Conservation (phyloP, 2,888 invertebrate species). For the Falcaria lacertinaria region DNA sequence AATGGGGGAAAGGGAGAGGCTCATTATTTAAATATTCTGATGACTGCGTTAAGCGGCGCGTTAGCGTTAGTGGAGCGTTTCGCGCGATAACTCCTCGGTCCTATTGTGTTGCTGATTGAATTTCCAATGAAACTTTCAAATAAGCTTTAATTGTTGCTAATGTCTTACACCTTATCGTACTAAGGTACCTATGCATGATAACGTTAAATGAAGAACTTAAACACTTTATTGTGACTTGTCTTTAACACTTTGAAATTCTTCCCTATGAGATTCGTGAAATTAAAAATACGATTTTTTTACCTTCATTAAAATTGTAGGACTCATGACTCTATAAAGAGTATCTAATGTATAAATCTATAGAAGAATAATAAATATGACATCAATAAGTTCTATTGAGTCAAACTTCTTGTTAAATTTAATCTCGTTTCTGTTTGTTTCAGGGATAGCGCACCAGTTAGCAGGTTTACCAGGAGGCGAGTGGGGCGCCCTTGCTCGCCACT, state of each 20-base stretch:
- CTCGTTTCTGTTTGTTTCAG: slow-evolving; percentile 48
- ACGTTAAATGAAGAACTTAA: no score
- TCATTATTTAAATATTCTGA: slow-evolving; percentile 75
- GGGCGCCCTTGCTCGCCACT: slow-evolving; percentile 83
- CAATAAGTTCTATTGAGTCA: neutral
- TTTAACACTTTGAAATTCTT: no score
- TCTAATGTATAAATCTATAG: no score
- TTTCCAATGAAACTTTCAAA: slow-evolving; percentile 38
- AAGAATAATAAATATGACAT: no score
- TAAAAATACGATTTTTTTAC: no score
- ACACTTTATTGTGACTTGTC: no score
- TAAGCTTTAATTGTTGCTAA: neutral
- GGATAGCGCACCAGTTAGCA: slow-evolving; percentile 87
- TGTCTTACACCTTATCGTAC: neutral
- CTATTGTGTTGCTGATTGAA: slow-evolving; percentile 68
- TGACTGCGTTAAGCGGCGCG: slow-evolving; percentile 64
- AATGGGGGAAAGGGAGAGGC: slow-evolving; percentile 27
- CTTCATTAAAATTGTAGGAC: no score
- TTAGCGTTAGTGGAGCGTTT: slow-evolving; percentile 58
- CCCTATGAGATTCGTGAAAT: no score
- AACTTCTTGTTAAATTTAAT: no score
- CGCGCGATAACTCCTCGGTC: slow-evolving; percentile 50
- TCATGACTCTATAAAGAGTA: no score
- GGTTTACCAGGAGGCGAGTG: slow-evolving; percentile 83
- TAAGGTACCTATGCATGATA: no score